phyloP scores from a whole-genome alignment of 37 sponge, comb jelly and placozoan genomes.

The Mnemiopsis leidyi region DNA sequence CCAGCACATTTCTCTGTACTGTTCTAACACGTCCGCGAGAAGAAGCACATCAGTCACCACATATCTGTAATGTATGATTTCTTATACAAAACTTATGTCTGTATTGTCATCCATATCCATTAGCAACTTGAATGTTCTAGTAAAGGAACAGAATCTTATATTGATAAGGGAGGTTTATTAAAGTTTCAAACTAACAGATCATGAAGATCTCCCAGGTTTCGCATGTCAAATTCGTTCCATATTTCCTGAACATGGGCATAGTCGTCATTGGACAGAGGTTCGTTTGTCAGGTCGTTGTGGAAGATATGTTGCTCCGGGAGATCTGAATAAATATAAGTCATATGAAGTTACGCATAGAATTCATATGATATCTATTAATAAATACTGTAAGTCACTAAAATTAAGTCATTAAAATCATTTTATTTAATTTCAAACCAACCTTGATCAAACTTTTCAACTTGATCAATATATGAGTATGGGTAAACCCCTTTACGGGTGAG shows the following conservation, averaged over 20 bases:
- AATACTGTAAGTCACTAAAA: too few species aligned
- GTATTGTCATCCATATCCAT: too few species aligned
- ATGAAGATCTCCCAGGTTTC: constrained; percentile 7
- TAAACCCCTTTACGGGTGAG: constrained; percentile 44
- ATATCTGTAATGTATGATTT: too few species aligned
- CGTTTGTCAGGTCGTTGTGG: constrained; percentile 17
- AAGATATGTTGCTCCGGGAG: constrained; percentile 1
- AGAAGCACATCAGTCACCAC: constrained; percentile 29
- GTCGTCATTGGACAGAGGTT: constrained; percentile 36
- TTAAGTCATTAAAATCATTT: too few species aligned
- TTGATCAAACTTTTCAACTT: not conserved
- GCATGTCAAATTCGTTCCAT: constrained; percentile 19
- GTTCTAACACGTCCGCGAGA: constrained; percentile 22
- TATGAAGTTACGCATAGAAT: too few species aligned
- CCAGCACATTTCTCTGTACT: constrained; percentile 50
- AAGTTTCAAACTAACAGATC: constrained; percentile 40
- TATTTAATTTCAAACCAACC: not conserved
- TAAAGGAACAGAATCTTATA: not conserved
- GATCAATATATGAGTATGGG: constrained; percentile 6
- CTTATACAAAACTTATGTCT: too few species aligned
- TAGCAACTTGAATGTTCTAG: not conserved
- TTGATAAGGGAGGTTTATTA: not conserved
- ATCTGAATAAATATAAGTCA: not conserved
- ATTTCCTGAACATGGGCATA: constrained; percentile 28
- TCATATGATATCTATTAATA: too few species aligned